Evolutionary conservation across 2,888 invertebrate species (phyloP), one percentile per base, ranked within the genome.

Genomic region (Hirtodrosophila cameraria): DNA sequence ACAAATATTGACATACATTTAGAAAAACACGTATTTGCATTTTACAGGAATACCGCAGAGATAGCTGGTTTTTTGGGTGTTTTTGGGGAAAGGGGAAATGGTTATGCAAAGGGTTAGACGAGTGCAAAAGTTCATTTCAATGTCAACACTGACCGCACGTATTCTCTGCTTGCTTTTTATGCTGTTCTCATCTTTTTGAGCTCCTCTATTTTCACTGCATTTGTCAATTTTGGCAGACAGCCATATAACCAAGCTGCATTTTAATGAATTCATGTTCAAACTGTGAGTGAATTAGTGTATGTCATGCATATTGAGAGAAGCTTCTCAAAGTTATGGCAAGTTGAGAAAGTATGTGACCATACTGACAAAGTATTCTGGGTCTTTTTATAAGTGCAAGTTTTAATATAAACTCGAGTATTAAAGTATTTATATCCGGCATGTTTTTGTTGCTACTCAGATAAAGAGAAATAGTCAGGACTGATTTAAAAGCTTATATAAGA

Each of bases 201-300:
- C n/a, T 50, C n/a, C n/a, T n/a, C n/a, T n/a, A n/a, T n/a, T n/a
- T n/a, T n/a, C n/a, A 49, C 31, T 45, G 43, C 25, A 54, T 50
- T 35, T 65, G 27, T 6, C 23, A 6, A 30, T 18, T 41, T 49
- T 73, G 52, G 74, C 49, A 42, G 41, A 7, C 33, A 49, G 45
- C 68, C 61, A 54, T n/a, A 53, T 15, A 16, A 20, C 25, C 50
- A 41, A 23, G 23, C 53, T 73, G 70, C 61, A 70, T 67, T 67
- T 73, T 70, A 61, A 70, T 73, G 68, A 39, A 61, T 35, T 38
- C 53, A 12, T 46, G 45, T 41, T 53, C 39, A 23, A 36, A 33
- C 48, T 23, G 27, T 20, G 18, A 7, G 33, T 13, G 15, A 42
- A 52, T 52, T 39, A 43, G 41, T 62, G 52, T 39, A 39, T 9